Base-by-base conservation (phyloP, 1,140 invertebrate genomes). In the Carposina sasakii region DNA sequence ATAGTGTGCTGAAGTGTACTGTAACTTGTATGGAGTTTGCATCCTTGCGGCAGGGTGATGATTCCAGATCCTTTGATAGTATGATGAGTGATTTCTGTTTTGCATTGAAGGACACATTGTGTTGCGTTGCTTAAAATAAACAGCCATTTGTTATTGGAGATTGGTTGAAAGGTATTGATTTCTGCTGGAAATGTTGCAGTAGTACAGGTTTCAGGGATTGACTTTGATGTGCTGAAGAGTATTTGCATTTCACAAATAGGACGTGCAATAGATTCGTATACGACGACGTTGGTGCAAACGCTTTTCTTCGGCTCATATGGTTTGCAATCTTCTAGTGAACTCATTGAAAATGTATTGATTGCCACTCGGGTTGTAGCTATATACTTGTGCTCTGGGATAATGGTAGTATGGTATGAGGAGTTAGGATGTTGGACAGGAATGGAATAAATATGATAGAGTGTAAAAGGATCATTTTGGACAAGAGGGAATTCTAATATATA, bases 401-500 rank as follows among this genome's bases (percentile, higher is more conserved):
- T 65, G 5, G 62, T 65, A 21, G 56, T 43, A 42, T 51, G 37
- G 10, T 53, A 31, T 10, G 54, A 52, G 28, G 57, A 57, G 28
- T 64, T 49, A n/a, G 51, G 41, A 49, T 60, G 56, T 56, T 54
- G 30, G 12, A 67, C 60, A 16, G 58, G 57, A 16, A 54, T 58
- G 12, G 56, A 58, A 30, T 59, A 60, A 5, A 60, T 48, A 44
- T 61, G 51, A 30, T 59, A 63, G 6, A 61, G n/a, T 8, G 22
- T 54, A 8, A 63, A 47, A 6, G 33, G 23, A 30, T 60, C 39
- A 10, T 42, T 33, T 57, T 60, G 8, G 15, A 66, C 28, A 9
- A 66, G 31, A n/a, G 55, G 55, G 15, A 69, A 66, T 15, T 60
- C 33, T 47, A 66, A 33, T 15, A 63, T 48, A 36, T 66, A 68